Base-by-base conservation (phyloP, 1,140 invertebrate genomes). In the Colletes latitarsis region DNA sequence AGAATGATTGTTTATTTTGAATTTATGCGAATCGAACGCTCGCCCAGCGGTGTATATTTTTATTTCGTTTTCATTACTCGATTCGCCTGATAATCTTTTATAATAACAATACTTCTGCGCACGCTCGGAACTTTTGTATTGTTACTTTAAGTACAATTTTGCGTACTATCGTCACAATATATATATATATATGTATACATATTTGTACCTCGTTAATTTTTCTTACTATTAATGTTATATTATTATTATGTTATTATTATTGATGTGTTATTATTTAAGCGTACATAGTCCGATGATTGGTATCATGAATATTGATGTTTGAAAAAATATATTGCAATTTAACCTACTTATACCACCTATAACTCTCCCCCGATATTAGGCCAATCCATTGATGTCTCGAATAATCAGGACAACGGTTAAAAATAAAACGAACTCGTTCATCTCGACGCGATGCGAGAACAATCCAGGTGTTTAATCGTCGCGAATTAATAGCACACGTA, bases 291-390 rank as follows among this genome's bases (percentile, higher is more conserved):
- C 49, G 14, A 76, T 71, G 55, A 79, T 76, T 67, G 79, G 75
- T 85, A 85, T 75, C 58, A 82, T 69, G 80, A 57, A 76, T 63
- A 68, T 79, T 64, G 58, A 82, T 86, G 75, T 75, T 84, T 75
- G 53, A 72, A 69, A 76, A 66, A 81, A 70, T 74, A 43, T 21
- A 63, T 58, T 49, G 10, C 17, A 68, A 30, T 15, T 60, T 52
- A 30, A 43, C 53, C 12, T 0, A 52, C 3, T 46, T 0, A 0
- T 8, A 46, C 1, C 43, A 6, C 4, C 9, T 46, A 46, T 46
- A 2, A 10, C 12, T 8, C 43, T 10, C 8, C n/a, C 41, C 6
- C 0, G 14, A 46, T 60, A 21, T n/a, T 49, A 10, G 8, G 10
- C 49, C 43, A 43, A 6, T 9, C 8, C 60, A 30, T 63, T 10